Conservation (phyloP, 2,888 invertebrate species). For the Endomychus coccineus region DNA sequence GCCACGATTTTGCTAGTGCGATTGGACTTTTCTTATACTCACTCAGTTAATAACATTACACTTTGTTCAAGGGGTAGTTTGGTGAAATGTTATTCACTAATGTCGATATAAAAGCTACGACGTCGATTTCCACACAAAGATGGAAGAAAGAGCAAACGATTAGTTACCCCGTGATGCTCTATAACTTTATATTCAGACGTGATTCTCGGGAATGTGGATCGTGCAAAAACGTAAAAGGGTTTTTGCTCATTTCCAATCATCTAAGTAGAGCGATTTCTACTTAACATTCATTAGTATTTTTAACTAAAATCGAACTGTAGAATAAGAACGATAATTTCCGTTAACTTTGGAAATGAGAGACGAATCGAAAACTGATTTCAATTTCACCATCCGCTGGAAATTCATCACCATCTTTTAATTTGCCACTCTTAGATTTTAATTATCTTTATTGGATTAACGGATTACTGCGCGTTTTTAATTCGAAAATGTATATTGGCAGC, state of each 20-base stretch:
- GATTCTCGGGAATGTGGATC: too few relatives aligned
- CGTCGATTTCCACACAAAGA: too few relatives aligned
- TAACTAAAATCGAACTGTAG: constrained; percentile 24
- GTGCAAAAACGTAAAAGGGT: too few relatives aligned
- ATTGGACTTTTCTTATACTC: too few relatives aligned
- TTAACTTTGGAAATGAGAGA: constrained; percentile 38
- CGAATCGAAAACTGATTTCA: constrained; percentile 37
- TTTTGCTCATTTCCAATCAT: constrained; percentile 1
- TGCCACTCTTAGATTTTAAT: constrained; percentile 28
- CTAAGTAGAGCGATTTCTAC: constrained; percentile 8
- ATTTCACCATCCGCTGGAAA: constrained; percentile 28
- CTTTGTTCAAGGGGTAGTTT: too few relatives aligned
- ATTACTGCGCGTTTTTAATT: constrained; percentile 16
- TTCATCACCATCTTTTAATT: constrained; percentile 32
- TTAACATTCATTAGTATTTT: constrained; percentile 18
- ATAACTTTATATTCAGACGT: too few relatives aligned
- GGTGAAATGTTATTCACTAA: too few relatives aligned
- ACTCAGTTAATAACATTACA: too few relatives aligned
- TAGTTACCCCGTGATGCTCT: too few relatives aligned
- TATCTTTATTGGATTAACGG: constrained; percentile 27
- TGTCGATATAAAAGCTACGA: too few relatives aligned
- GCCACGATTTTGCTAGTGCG: too few relatives aligned
- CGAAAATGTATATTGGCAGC: constrained; percentile 10
- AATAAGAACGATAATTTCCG: constrained; percentile 38
- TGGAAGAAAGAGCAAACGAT: too few relatives aligned